Evolutionary conservation across 2,888 invertebrate species (phyloP), one percentile per base, ranked within the genome.

Genomic region (Piscicola geometra): DNA sequence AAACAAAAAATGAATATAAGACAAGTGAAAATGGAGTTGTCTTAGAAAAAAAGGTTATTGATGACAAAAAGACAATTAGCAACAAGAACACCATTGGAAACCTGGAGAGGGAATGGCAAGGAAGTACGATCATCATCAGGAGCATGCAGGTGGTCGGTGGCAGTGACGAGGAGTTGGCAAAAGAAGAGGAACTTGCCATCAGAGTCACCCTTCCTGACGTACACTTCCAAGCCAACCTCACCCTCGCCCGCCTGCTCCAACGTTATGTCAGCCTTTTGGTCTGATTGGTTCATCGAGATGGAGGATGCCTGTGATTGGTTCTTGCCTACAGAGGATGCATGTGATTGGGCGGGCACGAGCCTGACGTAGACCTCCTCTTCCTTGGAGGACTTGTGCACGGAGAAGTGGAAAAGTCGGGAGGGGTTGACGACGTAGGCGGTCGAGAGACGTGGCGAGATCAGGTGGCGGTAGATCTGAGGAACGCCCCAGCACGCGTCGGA

Each of bases 401-500:
- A 56, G n/a, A 56, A 56, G 60, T 56, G 9, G 60, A 56, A 25
- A 3, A 18, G 9, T 5, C 25, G 21, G n/a, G n/a, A 25, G 21
- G 60, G 60, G n/a, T 56, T 56, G 60, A 56, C 60, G 25, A 56
- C n/a, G 25, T 56, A 56, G 60, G 60, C 60, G 5, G 60, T 18
- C n/a, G 60, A 25, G 60, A 56, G n/a, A 3, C 60, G 60, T 25
- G 60, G 60, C 21, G 60, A 56, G 60, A 56, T 25, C 3, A 56
- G 60, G 60, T 56, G 60, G n/a, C 60, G 60, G n/a, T 56, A 56
- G 9, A 56, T 56, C n/a, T 56, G 60, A 3, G 60, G 60, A n/a
- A 56, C n/a, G 3, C 69, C 69, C 69, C 69, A 69, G 36, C 69
- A 69, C 21, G 69, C 69, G 33, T 69, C 69, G 28, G 69, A 41